Percentiles rank a stretch among this genome's conserved stretches.
phyloP scores from a whole-genome alignment of 2,113 vertebrate genomes.

The Apteryx mantelli region DNA sequence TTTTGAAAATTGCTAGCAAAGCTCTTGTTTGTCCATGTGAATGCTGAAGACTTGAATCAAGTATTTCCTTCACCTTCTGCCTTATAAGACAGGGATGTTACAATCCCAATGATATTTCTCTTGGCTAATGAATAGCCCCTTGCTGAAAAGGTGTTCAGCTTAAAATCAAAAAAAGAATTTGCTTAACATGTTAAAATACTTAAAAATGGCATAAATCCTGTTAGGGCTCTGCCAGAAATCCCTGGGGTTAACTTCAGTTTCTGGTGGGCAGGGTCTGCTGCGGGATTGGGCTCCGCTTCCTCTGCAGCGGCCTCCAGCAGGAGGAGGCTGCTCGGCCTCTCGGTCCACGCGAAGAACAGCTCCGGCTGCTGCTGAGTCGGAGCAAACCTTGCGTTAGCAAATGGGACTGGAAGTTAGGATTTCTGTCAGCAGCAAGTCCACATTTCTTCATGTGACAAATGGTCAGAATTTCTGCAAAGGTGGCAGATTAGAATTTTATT shows the following conservation, averaged over 20 bases:
- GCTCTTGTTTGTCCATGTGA: neutral
- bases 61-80: neutral
- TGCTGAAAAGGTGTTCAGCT: neutral
- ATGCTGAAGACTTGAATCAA: too few relatives aligned
- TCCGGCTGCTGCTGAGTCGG: neutral
- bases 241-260: neutral
- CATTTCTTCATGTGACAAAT: neutral
- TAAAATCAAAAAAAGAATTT: neutral
- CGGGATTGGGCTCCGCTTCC: neutral
- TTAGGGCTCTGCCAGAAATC: neutral
- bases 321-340: neutral
- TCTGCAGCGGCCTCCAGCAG: neutral
- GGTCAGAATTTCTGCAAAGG: neutral
- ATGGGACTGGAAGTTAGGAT: neutral
- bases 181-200: neutral
- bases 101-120: neutral
- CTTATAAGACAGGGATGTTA: neutral
- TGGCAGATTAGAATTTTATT: rapidly evolving
- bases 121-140: neutral
- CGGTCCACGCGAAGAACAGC: neutral
- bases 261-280: neutral
- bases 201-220: neutral
- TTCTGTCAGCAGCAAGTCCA: neutral
- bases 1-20: neutral
- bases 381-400: neutral